Percentiles rank a stretch among this genome's conserved stretches.
These are phyloP conservation scores for Drosophila obscura DNA, from an alignment of 1,140 invertebrate species.

Conservation along the genomic window DNA sequence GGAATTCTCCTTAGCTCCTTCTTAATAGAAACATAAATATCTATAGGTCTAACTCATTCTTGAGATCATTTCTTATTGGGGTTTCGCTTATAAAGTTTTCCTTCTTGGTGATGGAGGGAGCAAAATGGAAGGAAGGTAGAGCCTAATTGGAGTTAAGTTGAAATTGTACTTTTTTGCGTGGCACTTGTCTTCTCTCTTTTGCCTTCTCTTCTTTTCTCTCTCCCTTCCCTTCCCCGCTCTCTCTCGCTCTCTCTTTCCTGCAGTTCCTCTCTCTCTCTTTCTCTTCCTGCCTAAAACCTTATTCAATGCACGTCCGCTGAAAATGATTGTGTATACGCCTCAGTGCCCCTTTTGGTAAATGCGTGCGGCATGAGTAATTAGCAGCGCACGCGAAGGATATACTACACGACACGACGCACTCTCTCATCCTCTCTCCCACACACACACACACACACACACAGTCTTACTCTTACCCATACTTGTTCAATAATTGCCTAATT, in stretches of 20 bases:
- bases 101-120: neutral
- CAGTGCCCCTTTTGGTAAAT: conserved; percentile 70
- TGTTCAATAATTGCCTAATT: conserved; percentile 75
- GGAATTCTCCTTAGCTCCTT: too few relatives aligned
- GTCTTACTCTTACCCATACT: neutral
- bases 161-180: neutral
- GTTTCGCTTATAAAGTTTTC: too few relatives aligned
- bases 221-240: conserved; percentile 2
- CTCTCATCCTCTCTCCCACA: conserved; percentile 9
- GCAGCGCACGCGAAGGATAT: conserved; percentile 48
- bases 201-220: neutral
- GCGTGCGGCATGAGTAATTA: conserved; percentile 80
- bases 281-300: conserved; percentile 21
- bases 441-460: conserved; percentile 6
- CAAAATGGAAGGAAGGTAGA: neutral
- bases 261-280: neutral
- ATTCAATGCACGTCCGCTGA: conserved; percentile 75
- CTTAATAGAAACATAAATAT: too few relatives aligned
- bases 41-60: too few relatives aligned
- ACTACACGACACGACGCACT: conserved; percentile 32
- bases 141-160: neutral
- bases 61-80: too few relatives aligned
- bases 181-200: neutral
- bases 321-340: conserved; percentile 82
- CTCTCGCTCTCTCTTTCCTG: conserved; percentile 12